Evolutionary conservation across 2,113 vertebrate genomes (phyloP), one percentile per base, ranked within the genome.

Genomic region (Pteruthius melanotis): DNA sequence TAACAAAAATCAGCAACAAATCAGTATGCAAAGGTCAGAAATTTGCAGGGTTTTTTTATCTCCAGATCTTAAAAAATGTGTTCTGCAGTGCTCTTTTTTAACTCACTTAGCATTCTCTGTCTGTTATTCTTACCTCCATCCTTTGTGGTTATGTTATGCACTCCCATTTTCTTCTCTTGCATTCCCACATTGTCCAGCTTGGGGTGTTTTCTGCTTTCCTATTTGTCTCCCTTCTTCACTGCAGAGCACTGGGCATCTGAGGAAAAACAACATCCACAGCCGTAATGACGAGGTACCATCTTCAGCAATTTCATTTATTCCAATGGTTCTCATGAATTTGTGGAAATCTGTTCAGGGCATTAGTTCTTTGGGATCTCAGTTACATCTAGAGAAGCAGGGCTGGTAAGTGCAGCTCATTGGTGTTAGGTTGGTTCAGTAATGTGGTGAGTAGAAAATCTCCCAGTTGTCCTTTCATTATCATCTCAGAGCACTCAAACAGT

Each of bases 371-470:
- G n/a, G 20, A 50, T n/a, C 40, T 15, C 49, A 59, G 16, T 50
- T 88, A 1, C 7, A 76, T 19, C 11, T 52, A 13, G 31, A 57
- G 35, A 37, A 68, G 47, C 20, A 50, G 40, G 68, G 40, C 47
- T 53, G 15, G 2, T 45, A 57, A 45, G 11, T 45, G 17, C 9
- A 15, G 31, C 28, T n/a, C 1, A 5, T 0, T 31, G 15, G 9
- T 39, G 11, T 16, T 20, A 56, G 15, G 19, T 56, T 33, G 33
- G 33, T 63, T 78, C 26, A 14, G 26, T 22, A 16, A 26, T 1
- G 28, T 53, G 14, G 4, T 53, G 28, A 20, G 22, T 37, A 39
- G 39, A 5, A 0, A 11, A 11, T 56, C 14, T 70, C 26, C 23
- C 15, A 2, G 3, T n/a, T 83, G 33, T 71, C 50, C 59, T 47